These are phyloP conservation scores for Drosophila austrosaltans DNA, from an alignment of 2,888 invertebrate genomes.

Conservation along the genomic window DNA sequence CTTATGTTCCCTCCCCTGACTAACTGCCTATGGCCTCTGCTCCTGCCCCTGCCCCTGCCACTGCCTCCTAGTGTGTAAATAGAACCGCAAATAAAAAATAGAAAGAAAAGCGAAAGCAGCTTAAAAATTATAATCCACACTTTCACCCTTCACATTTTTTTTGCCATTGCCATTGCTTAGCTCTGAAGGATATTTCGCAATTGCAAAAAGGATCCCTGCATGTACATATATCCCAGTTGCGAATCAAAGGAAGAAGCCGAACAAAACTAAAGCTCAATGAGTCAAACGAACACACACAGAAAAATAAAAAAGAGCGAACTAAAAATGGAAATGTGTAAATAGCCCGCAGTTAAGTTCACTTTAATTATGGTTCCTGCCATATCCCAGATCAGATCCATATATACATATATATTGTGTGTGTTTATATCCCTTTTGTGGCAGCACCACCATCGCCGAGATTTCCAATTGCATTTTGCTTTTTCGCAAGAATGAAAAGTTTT, in stretches of 20 bases:
- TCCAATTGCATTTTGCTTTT: conserved; percentile 47
- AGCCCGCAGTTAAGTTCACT: conserved; percentile 50
- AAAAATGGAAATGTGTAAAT: conserved; percentile 40
- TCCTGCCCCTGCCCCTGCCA: conserved; percentile 33
- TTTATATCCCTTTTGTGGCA: conserved; percentile 17
- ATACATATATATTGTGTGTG: conserved; percentile 2
- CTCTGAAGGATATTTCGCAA: conserved; percentile 30
- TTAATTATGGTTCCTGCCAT: conserved; percentile 42
- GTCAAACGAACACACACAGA: conserved; percentile 42
- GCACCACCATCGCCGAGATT: conserved; percentile 49
- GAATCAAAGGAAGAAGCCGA: conserved; percentile 38
- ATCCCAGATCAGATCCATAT: no score
- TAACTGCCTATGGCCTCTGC: not conserved
- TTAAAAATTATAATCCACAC: conserved; percentile 78
- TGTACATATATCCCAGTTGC: conserved; percentile 19
- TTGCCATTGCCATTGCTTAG: conserved; percentile 26
- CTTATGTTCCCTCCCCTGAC: conserved; percentile 2
- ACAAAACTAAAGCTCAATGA: conserved; percentile 71
- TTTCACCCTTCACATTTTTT: conserved; percentile 72
- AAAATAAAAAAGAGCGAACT: not conserved
- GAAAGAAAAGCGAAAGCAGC: conserved; percentile 70
- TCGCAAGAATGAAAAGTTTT: conserved; percentile 35
- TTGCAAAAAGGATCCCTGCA: conserved; percentile 33
- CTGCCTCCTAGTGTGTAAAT: conserved; percentile 42
- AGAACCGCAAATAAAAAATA: conserved; percentile 67